These are phyloP conservation scores for Sibirionetta formosa DNA, from an alignment of 2,797 vertebrate species.

Conservation along the genomic window DNA sequence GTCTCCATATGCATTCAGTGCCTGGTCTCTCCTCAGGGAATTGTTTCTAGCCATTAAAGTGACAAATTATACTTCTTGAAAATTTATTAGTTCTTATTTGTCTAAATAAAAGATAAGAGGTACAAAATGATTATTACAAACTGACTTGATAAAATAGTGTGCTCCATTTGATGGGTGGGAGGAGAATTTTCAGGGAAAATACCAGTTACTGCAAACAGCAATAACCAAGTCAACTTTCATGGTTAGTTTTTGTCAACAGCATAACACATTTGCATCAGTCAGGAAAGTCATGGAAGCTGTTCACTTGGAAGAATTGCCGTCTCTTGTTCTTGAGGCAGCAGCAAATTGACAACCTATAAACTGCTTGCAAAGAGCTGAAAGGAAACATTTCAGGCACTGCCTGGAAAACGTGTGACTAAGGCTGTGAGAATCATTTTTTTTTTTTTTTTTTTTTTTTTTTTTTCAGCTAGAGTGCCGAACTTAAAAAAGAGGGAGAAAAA, in stretches of 20 bases:
- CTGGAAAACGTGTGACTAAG: constrained; percentile 74
- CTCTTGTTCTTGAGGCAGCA: constrained; percentile 72
- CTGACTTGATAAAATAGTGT: background rate
- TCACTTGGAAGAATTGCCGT: constrained; percentile 66
- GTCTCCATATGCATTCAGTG: background rate
- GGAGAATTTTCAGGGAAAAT: constrained; percentile 59
- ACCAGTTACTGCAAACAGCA: constrained; percentile 39
- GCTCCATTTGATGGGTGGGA: constrained; percentile 1
- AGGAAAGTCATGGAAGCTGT: constrained; percentile 68
- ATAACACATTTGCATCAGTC: constrained; percentile 73
- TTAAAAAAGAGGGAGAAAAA: constrained; percentile 70
- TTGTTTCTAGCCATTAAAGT: background rate
- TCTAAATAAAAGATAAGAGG: background rate
- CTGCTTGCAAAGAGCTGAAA: constrained; percentile 71
- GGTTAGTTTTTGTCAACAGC: constrained; percentile 71
- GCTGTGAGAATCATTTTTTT: constrained; percentile 75
- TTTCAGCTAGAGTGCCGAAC: constrained; percentile 70
- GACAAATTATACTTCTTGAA: background rate
- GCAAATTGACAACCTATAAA: constrained; percentile 75
- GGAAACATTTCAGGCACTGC: constrained; percentile 73
- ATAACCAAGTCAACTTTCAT: constrained; percentile 62
- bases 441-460: constrained; percentile 56
- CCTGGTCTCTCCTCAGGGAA: background rate
- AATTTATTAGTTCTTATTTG: background rate
- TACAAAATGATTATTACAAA: background rate